Percentiles rank a stretch among this genome's conserved stretches.
These are phyloP conservation scores for Trichomycterus rosablanca DNA, from an alignment of 2,113 vertebrate species.

Conservation along the genomic window DNA sequence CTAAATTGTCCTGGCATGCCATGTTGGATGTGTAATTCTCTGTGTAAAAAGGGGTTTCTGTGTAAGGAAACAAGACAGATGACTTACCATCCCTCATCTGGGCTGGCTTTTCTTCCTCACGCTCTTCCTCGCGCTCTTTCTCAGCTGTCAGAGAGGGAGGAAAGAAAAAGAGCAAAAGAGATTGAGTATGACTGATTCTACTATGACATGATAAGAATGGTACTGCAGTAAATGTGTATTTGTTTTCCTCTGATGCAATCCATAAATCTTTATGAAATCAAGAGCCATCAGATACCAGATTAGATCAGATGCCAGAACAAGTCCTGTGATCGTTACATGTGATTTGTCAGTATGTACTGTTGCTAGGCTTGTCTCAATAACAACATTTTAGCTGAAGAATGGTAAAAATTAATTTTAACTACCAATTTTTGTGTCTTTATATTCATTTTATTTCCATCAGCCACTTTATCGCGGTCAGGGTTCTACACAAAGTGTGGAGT, in stretches of 20 bases:
- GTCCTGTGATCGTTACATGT: no score
- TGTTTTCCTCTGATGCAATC: constrained; percentile 1
- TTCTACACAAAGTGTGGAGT: no score
- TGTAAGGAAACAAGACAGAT: constrained; percentile 33
- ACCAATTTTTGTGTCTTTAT: no score
- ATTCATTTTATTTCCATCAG: no score
- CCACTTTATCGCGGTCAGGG: no score
- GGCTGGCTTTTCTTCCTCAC: constrained; percentile 56
- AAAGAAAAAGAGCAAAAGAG: constrained; percentile 16
- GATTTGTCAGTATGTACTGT: no score
- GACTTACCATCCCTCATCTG: constrained; percentile 64
- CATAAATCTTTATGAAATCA: neutral
- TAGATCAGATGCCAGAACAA: no score
- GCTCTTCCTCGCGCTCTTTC: constrained; percentile 41
- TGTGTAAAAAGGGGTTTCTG: neutral
- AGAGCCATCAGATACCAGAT: no score
- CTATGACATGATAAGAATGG: neutral
- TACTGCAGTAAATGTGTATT: neutral
- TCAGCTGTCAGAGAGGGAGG: constrained; percentile 56
- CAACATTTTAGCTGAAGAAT: no score
- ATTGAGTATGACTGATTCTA: neutral
- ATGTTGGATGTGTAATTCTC: constrained; percentile 11
- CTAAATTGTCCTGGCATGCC: neutral
- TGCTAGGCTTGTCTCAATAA: no score
- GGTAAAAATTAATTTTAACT: no score